Evolutionary conservation across 2,797 vertebrate genomes (phyloP).

Genomic region (Pseudochirops cupreus): DNA sequence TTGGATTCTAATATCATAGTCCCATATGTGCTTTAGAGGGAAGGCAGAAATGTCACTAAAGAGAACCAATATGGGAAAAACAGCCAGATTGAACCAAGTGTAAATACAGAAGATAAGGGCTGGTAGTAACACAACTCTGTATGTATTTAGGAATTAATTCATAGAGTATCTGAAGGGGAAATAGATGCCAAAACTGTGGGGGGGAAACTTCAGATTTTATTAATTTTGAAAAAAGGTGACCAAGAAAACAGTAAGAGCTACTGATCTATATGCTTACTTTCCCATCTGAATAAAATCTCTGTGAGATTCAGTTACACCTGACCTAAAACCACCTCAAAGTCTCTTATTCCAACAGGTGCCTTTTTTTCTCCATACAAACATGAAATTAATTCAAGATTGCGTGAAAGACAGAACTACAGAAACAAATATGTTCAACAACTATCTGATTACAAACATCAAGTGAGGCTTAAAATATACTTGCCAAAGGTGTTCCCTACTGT

Average conservation of each 20-base stretch:
- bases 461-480: neutral
- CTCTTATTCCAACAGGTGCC: neutral
- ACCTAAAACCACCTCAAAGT: neutral
- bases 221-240: neutral
- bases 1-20: neutral
- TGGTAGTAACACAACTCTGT: neutral
- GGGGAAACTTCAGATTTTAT: neutral
- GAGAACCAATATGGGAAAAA: neutral
- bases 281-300: neutral
- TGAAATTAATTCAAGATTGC: neutral
- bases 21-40: neutral
- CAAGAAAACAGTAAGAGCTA: neutral
- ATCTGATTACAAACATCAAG: neutral
- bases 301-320: neutral
- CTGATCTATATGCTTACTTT: neutral
- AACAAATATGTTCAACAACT: neutral
- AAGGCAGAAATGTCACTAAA: neutral
- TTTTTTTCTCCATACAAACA: neutral
- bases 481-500: neutral
- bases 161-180: neutral
- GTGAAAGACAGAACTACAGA: neutral
- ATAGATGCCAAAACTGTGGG: neutral
- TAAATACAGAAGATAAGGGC: neutral
- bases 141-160: neutral
- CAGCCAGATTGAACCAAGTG: neutral